Conservation (phyloP, 2,113 vertebrate species). For the Myrmecobius fasciatus region DNA sequence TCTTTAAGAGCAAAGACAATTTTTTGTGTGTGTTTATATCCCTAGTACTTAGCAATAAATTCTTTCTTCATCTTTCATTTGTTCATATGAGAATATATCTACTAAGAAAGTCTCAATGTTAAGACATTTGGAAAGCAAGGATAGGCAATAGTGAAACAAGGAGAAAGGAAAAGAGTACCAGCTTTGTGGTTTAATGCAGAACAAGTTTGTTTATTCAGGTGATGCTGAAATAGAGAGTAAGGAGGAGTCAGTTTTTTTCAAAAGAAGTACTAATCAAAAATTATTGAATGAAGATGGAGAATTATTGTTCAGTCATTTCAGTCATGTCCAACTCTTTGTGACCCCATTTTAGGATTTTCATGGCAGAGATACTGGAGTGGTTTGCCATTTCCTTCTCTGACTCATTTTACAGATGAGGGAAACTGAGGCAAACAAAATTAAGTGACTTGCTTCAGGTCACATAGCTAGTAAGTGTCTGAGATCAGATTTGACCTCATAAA, state of each 20-base stretch:
- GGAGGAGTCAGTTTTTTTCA: background rate
- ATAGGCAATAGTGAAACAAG: background rate
- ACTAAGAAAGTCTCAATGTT: background rate
- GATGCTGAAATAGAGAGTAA: background rate
- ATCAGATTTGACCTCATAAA: background rate
- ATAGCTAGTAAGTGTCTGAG: background rate
- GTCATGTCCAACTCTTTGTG: background rate
- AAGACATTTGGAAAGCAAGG: background rate
- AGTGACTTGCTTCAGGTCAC: background rate
- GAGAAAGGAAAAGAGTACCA: background rate
- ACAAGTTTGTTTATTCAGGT: background rate
- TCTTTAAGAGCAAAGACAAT: background rate
- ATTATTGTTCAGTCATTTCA: background rate
- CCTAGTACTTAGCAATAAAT: background rate
- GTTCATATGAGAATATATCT: background rate
- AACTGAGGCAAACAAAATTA: background rate
- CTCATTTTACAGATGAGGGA: background rate
- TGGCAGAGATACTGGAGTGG: background rate
- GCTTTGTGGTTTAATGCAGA: background rate
- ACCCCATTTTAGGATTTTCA: background rate
- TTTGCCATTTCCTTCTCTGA: background rate
- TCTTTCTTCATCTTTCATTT: background rate
- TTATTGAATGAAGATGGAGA: background rate
- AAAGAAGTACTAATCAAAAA: background rate
- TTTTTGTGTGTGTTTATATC: background rate